phyloP scores from a whole-genome alignment of 2,888 invertebrate genomes.

The Patella caerulea region DNA sequence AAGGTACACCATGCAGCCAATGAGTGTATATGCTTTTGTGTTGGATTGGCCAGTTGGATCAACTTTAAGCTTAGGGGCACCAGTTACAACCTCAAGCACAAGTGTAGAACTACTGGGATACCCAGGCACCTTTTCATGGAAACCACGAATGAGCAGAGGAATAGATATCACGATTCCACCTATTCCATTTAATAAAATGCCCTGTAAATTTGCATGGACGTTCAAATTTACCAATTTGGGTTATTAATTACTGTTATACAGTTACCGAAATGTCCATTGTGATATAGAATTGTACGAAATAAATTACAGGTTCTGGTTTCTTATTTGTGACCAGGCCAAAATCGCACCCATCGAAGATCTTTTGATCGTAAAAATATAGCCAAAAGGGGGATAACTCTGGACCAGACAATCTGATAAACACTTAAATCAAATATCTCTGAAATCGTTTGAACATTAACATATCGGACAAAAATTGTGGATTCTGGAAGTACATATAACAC shows the following conservation, averaged over 20 bases:
- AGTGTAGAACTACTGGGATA: conserved; percentile 75
- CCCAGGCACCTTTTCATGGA: conserved; percentile 34
- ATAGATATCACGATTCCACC: conserved; percentile 47
- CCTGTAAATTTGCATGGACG: conserved; percentile 47
- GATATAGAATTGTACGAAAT: too few relatives aligned
- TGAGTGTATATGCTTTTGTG: conserved; percentile 78
- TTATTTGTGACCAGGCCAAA: too few relatives aligned
- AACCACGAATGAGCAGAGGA: conserved; percentile 34
- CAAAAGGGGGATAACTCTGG: too few relatives aligned
- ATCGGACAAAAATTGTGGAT: too few relatives aligned
- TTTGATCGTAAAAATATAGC: too few relatives aligned
- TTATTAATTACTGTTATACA: not conserved
- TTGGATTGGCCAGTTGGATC: conserved; percentile 80
- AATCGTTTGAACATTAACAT: too few relatives aligned
- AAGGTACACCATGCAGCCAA: conserved; percentile 60
- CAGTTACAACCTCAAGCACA: conserved; percentile 61
- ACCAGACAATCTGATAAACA: too few relatives aligned
- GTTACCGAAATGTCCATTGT: too few relatives aligned
- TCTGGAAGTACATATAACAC: too few relatives aligned
- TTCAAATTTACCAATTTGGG: conserved; percentile 37
- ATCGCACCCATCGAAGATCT: too few relatives aligned
- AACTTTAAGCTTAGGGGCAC: conserved; percentile 74
- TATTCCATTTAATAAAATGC: conserved; percentile 36
- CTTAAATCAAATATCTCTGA: too few relatives aligned
- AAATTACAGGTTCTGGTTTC: too few relatives aligned